Conservation (phyloP, 2,797 vertebrate species). For the Podarcis lilfordi region DNA sequence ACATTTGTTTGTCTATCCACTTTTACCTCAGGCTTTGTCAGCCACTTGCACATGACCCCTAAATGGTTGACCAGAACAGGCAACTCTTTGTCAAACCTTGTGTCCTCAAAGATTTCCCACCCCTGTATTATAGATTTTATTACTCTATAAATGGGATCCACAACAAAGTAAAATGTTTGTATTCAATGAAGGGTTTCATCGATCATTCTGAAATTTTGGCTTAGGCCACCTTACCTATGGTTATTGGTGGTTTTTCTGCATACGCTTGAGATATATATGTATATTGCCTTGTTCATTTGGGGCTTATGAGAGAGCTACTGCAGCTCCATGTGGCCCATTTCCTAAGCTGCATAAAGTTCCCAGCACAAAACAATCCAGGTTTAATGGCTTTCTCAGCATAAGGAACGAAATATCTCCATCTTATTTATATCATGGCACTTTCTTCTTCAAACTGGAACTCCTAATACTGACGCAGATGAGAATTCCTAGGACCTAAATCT, state of each 20-base stretch:
- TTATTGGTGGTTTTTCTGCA: neutral
- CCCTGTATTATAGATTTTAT: neutral
- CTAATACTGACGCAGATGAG: neutral
- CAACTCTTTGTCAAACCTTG: too few relatives aligned
- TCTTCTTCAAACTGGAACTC: conserved; percentile 30
- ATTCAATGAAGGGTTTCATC: neutral
- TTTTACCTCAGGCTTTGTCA: too few relatives aligned
- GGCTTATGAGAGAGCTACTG: neutral
- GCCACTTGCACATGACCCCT: too few relatives aligned
- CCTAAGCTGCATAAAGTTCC: neutral
- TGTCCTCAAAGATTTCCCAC: too few relatives aligned
- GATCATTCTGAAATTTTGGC: neutral
- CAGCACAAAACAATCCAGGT: neutral
- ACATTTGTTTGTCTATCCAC: too few relatives aligned
- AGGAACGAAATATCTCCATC: neutral
- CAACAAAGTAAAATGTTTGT: neutral
- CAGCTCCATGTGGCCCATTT: neutral
- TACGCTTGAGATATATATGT: neutral
- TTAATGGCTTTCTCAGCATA: neutral
- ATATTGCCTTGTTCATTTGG: neutral
- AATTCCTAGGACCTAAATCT: neutral
- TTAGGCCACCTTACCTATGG: neutral
- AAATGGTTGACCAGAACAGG: too few relatives aligned
- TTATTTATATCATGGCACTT: conserved; percentile 1
- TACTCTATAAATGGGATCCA: neutral